Base-by-base conservation (phyloP, 2,797 vertebrate species). In the Aldrovandia affinis region DNA sequence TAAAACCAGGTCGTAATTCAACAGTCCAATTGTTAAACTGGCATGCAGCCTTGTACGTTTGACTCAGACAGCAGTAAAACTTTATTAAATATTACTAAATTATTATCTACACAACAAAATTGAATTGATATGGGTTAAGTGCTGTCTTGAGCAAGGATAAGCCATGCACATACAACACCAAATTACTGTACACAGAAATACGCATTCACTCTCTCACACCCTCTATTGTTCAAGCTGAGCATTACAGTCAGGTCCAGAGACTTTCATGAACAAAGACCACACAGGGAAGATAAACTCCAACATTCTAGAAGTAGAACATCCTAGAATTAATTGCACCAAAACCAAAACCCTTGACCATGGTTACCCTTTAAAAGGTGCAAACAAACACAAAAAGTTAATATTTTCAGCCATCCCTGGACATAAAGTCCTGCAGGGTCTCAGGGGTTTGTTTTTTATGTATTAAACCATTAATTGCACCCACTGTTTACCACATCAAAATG, bases 121-220 rank as follows among this genome's bases (percentile, higher is more conserved):
- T 15, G 33, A 39, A 15, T 39, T 70, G 3, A 36, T 39, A 39
- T 70, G 42, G 25, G 42, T 42, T 61, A 52, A 78, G 75, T 44
- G 75, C 84, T 90, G 90, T 90, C 86, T 63, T 84, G 86, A 89
- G 87, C 84, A 88, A 89, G 44, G 80, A 86, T 85, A 89, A 83
- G 86, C 91, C 92, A 93, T 92, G 92, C 92, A 93, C 86, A 91
- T 84, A 88, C 88, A 57, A 78, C 68, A 88, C 90, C 88, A 91
- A 90, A 88, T 36, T 57, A 89, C 87, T 85, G 89, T 89, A 88
- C 63, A 20, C 61, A 54, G 39, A 22, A n/a, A 6, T 81, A 33
- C 88, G 88, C 85, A 85, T 88, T 86, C 57, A 81, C 36, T 59
- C 86, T 12, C 25, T 86, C 57, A 81, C 36, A 54, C 86, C n/a